These are phyloP conservation scores for Ianthella basta DNA, from an alignment of 37 sponge, comb jelly and placozoan genomes.

Conservation along the genomic window DNA sequence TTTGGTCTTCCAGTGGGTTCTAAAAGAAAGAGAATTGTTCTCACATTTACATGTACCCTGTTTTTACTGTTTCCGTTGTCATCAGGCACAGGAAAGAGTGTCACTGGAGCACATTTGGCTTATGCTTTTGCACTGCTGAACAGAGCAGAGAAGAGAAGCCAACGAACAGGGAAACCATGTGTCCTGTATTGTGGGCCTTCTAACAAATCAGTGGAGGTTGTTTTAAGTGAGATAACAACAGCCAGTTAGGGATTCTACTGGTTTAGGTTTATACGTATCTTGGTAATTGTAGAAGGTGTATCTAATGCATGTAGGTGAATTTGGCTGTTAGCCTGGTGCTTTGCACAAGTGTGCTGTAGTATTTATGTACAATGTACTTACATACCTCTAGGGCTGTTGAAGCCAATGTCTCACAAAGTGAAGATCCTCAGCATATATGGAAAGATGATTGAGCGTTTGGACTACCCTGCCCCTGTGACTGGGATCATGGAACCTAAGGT, in stretches of 20 bases:
- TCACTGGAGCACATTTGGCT: slow-evolving; percentile 66
- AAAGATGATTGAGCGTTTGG: slow-evolving; percentile 36
- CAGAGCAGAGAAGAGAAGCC: background rate
- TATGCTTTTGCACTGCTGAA: slow-evolving; percentile 47
- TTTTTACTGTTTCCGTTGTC: no score
- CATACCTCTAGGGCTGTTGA: background rate
- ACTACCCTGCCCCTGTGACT: slow-evolving; percentile 41
- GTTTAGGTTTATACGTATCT: no score
- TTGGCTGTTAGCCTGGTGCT: no score
- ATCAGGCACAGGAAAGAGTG: slow-evolving; percentile 76
- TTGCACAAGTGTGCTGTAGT: background rate
- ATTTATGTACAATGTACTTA: background rate
- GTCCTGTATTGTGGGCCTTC: slow-evolving; percentile 58
- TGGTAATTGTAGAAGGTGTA: no score
- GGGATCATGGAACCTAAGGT: background rate
- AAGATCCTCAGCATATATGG: slow-evolving; percentile 46
- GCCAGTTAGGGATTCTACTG: no score
- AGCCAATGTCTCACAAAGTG: slow-evolving; percentile 11
- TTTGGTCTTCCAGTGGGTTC: no score
- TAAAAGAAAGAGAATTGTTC: no score
- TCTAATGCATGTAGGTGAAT: no score
- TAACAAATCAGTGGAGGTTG: slow-evolving; percentile 59
- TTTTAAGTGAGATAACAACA: slow-evolving; percentile 47
- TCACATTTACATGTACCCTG: no score
- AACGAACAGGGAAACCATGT: background rate